Evolutionary conservation across 2,888 invertebrate species (phyloP).

Genomic region (Listrodromus nycthemerus): DNA sequence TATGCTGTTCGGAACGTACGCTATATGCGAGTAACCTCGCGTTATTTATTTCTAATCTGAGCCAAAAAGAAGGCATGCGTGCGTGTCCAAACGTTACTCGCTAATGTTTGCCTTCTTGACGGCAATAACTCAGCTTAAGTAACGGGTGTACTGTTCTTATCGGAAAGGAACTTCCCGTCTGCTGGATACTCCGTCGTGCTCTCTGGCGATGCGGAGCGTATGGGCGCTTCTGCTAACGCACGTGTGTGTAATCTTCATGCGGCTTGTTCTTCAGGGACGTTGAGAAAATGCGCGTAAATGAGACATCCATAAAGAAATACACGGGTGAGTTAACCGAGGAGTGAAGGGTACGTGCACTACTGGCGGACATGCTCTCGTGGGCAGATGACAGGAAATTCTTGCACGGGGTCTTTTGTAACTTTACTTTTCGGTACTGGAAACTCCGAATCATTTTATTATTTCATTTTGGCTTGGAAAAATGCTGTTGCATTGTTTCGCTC

Average conservation of each 20-base stretch:
- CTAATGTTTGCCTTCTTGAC: slow-evolving; percentile 54
- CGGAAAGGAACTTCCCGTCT: slow-evolving; percentile 64
- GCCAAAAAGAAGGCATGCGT: slow-evolving; percentile 27
- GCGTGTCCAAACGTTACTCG: slow-evolving; percentile 38
- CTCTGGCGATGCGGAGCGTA: slow-evolving; percentile 9
- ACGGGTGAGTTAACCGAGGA: slow-evolving; percentile 54
- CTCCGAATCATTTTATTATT: background rate
- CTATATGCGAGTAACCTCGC: background rate
- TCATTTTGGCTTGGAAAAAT: background rate
- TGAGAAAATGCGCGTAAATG: slow-evolving; percentile 62
- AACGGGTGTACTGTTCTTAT: slow-evolving; percentile 65
- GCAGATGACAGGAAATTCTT: slow-evolving; percentile 18
- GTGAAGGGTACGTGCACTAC: slow-evolving; percentile 36
- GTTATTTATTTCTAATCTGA: slow-evolving; percentile 44
- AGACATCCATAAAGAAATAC: slow-evolving; percentile 62
- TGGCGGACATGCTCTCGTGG: slow-evolving; percentile 25
- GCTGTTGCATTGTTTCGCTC: background rate
- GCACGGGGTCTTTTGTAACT: background rate
- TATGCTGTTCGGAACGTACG: background rate
- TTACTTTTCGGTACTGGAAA: background rate
- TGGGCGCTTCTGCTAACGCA: slow-evolving; percentile 2
- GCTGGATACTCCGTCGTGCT: slow-evolving; percentile 21
- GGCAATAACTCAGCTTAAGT: slow-evolving; percentile 58
- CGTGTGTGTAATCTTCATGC: slow-evolving; percentile 49
- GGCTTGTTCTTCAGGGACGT: slow-evolving; percentile 39